Conservation (phyloP, 1,140 invertebrate genomes). For the Amyelois transitella region DNA sequence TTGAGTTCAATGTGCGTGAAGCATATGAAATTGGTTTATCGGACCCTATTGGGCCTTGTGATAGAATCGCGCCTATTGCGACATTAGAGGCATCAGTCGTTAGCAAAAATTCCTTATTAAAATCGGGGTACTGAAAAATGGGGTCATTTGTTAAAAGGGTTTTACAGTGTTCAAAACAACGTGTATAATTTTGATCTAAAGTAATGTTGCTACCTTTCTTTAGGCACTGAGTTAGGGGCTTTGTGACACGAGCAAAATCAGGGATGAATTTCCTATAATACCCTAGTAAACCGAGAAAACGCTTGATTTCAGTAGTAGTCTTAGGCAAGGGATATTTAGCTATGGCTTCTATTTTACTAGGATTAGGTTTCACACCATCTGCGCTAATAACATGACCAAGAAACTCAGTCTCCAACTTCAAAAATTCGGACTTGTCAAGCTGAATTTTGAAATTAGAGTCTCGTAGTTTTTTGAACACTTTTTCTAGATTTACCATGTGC, state of each 20-base stretch:
- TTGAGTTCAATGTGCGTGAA: not conserved
- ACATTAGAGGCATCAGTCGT: too few relatives aligned
- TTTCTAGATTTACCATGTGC: too few relatives aligned
- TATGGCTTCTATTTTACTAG: too few relatives aligned
- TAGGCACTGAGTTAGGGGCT: not conserved
- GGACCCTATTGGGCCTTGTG: too few relatives aligned
- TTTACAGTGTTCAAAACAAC: too few relatives aligned
- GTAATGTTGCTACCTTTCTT: not conserved
- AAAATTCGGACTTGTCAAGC: too few relatives aligned
- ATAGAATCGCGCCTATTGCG: too few relatives aligned
- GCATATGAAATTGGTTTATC: too few relatives aligned
- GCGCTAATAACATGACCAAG: not conserved
- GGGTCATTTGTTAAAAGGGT: too few relatives aligned
- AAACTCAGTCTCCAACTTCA: not conserved
- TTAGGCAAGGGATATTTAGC: not conserved
- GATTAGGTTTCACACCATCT: not conserved
- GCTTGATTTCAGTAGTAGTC: not conserved
- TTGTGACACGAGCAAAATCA: not conserved
- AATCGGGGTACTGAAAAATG: not conserved
- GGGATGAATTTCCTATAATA: not conserved
- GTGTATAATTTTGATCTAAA: too few relatives aligned
- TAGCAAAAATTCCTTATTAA: too few relatives aligned
- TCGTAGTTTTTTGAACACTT: not conserved
- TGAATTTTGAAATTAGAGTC: too few relatives aligned
- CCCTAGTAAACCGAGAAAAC: not conserved